These are phyloP conservation scores for Noctua pronuba DNA, from an alignment of 2,888 invertebrate species.

Conservation along the genomic window DNA sequence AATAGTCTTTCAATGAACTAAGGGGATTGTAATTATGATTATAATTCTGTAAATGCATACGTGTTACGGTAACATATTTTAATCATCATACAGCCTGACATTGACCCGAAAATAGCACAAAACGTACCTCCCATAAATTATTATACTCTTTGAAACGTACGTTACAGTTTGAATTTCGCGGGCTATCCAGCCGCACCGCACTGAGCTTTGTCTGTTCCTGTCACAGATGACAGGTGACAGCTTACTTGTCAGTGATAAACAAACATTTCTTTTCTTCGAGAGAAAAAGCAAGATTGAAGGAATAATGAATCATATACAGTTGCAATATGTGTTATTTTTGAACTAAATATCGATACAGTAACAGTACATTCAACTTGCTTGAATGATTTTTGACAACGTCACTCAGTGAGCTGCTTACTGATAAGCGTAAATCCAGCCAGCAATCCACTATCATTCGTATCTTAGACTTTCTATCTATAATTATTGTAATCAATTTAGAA, in stretches of 20 bases:
- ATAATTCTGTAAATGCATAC: too few species aligned
- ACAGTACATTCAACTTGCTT: constrained; percentile 27
- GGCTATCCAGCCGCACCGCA: background rate
- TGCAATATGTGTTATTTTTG: constrained; percentile 34
- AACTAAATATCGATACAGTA: constrained; percentile 1
- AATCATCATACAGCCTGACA: too few species aligned
- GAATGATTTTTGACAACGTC: constrained; percentile 61
- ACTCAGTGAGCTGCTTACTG: constrained; percentile 43
- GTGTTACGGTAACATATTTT: too few species aligned
- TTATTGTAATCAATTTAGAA: constrained; percentile 39
- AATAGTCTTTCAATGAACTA: too few species aligned
- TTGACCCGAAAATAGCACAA: too few species aligned
- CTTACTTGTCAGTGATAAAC: constrained; percentile 14
- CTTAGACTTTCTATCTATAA: constrained; percentile 36
- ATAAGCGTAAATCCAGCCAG: constrained; percentile 41
- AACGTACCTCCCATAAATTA: too few species aligned
- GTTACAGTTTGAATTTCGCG: background rate
- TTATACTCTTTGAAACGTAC: too few species aligned
- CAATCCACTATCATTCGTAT: constrained; percentile 46
- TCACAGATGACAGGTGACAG: constrained; percentile 17
- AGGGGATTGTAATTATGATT: too few species aligned
- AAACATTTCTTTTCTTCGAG: background rate
- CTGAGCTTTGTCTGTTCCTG: background rate
- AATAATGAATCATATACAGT: constrained; percentile 26
- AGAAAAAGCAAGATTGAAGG: background rate